Conservation (phyloP, 1,140 invertebrate genomes). For the Fragariocoptes setiger region DNA sequence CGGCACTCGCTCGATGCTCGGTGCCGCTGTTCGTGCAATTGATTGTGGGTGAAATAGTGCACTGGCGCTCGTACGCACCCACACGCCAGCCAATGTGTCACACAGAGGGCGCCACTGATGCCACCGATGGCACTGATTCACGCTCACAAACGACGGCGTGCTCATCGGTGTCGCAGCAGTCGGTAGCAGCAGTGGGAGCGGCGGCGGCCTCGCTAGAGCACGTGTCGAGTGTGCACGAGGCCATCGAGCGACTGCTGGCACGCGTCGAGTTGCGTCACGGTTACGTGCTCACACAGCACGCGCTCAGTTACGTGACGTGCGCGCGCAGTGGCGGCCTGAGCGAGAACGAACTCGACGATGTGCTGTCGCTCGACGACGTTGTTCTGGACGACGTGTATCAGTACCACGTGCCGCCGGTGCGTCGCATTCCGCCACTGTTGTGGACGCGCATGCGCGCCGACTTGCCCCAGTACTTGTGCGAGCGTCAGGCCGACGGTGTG, state of each 20-base stretch:
- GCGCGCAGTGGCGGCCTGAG: constrained; percentile 52
- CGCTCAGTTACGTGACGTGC: constrained; percentile 70
- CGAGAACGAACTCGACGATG: constrained; percentile 69
- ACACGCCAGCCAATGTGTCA: constrained; percentile 20
- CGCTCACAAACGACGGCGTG: too few species aligned
- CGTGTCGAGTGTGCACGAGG: constrained; percentile 87
- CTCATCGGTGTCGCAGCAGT: too few species aligned
- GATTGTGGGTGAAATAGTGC: constrained; percentile 74
- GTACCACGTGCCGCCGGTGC: constrained; percentile 76
- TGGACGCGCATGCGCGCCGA: constrained; percentile 86
- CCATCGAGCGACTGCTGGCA: constrained; percentile 84
- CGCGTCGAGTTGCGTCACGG: constrained; percentile 66
- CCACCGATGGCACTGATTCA: too few species aligned
- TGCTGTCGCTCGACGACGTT: constrained; percentile 72
- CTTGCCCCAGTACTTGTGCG: constrained; percentile 73
- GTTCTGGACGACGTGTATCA: constrained; percentile 87
- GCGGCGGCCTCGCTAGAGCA: constrained; percentile 63
- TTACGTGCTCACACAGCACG: constrained; percentile 62
- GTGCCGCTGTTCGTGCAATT: constrained; percentile 88
- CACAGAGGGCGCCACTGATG: too few species aligned
- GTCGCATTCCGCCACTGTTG: constrained; percentile 66
- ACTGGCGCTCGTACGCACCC: constrained; percentile 77
- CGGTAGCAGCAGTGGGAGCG: too few species aligned
- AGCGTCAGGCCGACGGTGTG: constrained; percentile 79
- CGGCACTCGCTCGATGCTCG: constrained; percentile 60